Conservation (phyloP, 2,888 invertebrate genomes). For the Protodeltote pygarga region DNA sequence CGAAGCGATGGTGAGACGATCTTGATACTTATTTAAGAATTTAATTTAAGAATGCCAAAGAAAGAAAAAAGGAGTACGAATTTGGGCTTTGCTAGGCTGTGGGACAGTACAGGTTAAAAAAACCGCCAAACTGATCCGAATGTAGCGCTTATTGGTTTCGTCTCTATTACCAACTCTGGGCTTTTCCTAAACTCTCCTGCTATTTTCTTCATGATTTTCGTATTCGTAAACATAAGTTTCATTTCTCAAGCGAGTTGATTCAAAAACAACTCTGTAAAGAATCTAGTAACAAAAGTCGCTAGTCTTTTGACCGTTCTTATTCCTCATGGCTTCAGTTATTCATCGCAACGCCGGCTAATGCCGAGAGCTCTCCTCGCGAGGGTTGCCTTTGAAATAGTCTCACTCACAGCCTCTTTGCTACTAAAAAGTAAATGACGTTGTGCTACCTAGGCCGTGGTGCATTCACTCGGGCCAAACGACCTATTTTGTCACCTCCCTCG, state of each 20-base stretch:
- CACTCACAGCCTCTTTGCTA: constrained; percentile 54
- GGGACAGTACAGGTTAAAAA: no score
- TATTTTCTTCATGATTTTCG: neutral
- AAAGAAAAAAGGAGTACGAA: no score
- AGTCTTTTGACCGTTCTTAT: constrained; percentile 46
- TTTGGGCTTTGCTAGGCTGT: no score
- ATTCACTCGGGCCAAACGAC: constrained; percentile 55
- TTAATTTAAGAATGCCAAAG: no score
- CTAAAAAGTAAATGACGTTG: constrained; percentile 62
- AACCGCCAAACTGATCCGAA: no score
- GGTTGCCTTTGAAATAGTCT: constrained; percentile 54
- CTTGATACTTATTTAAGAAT: no score
- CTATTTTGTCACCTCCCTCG: constrained; percentile 55
- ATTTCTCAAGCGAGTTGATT: constrained; percentile 26
- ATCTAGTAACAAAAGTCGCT: constrained; percentile 29
- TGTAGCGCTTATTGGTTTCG: neutral
- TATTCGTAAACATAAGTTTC: constrained; percentile 4
- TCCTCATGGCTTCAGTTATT: constrained; percentile 53
- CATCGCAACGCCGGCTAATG: constrained; percentile 57
- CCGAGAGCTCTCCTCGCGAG: constrained; percentile 56
- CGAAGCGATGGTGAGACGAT: no score
- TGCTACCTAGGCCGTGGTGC: constrained; percentile 49
- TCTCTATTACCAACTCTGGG: neutral
- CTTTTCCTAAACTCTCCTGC: neutral
- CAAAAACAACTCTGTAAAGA: constrained; percentile 25